Percentiles rank a stretch among this genome's conserved stretches.
phyloP scores from a whole-genome alignment of 1,140 invertebrate genomes.

The Drosophila mojavensis region DNA sequence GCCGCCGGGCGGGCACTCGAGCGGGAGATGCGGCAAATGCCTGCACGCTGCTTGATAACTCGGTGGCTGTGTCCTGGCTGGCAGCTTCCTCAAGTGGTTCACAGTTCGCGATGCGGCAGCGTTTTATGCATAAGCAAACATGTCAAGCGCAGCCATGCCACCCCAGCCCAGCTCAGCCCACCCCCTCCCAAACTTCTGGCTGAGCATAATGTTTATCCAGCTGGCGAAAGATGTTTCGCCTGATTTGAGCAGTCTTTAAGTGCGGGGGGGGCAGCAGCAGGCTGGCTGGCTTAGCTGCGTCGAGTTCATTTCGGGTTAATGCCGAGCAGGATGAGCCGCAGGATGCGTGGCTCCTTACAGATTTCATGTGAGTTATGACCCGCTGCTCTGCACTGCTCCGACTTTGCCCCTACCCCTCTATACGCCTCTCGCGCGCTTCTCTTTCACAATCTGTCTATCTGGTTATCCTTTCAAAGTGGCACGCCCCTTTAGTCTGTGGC shows the following conservation, averaged over 20 bases:
- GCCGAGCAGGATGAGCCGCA: conserved; percentile 55
- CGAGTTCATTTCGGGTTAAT: conserved; percentile 78
- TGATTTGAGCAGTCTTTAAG: conserved; percentile 56
- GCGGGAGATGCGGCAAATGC: conserved; percentile 27
- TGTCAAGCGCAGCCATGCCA: conserved; percentile 63
- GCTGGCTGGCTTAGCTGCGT: neutral
- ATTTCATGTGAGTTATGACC: conserved; percentile 80
- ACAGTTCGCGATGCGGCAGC: conserved; percentile 35
- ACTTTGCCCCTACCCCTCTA: conserved; percentile 15
- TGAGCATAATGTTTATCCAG: conserved; percentile 76
- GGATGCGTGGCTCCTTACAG: conserved; percentile 72
- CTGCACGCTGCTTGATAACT: conserved; percentile 70
- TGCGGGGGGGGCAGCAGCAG: neutral
- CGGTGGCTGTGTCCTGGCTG: conserved; percentile 48
- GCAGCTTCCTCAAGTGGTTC: conserved; percentile 51
- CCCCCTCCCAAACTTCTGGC: neutral
- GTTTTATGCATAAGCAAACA: conserved; percentile 81
- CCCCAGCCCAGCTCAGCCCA: neutral
- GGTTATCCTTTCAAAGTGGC: conserved; percentile 30
- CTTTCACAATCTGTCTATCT: conserved; percentile 12
- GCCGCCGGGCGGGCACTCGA: neutral
- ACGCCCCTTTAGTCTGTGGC: conserved; percentile 22
- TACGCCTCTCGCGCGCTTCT: conserved; percentile 3
- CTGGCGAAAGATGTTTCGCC: conserved; percentile 75
- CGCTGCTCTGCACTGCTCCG: conserved; percentile 16